A percentile compares a stretch with the other conserved stretches of the same genome.
phyloP scores from a whole-genome alignment of 2,113 vertebrate genomes.

The Diglossa brunneiventris region DNA sequence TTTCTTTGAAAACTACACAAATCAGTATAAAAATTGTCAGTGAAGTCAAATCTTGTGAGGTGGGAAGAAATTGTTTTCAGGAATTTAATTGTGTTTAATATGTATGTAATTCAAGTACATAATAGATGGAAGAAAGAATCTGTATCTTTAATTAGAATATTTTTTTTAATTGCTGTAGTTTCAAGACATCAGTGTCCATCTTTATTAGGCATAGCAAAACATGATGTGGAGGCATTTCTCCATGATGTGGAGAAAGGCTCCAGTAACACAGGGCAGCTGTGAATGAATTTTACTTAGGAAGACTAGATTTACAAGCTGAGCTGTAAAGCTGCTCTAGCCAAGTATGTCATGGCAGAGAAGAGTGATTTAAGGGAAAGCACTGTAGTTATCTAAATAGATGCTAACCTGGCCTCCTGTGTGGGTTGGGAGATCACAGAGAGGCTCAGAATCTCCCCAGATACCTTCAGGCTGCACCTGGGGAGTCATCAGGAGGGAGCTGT shows the following conservation, averaged over 20 bases:
- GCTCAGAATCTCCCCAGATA: not conserved
- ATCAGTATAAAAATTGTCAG: not conserved
- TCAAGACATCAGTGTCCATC: not conserved
- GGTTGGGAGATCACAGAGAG: not conserved
- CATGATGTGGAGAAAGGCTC: not conserved
- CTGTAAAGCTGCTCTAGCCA: not conserved
- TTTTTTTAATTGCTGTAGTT: not conserved
- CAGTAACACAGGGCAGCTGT: not conserved
- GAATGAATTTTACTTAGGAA: not conserved
- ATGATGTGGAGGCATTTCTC: not conserved
- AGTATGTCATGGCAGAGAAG: not conserved
- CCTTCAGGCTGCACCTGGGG: not conserved
- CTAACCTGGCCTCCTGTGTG: not conserved
- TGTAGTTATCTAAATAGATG: not conserved
- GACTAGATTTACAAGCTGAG: not conserved
- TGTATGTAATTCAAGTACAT: not conserved
- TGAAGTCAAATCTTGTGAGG: not conserved
- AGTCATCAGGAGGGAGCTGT: not conserved
- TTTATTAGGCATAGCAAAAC: not conserved
- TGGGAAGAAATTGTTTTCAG: not conserved
- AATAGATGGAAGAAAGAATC: not conserved
- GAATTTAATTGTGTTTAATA: not conserved
- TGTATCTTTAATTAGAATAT: not conserved
- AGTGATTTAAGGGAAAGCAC: not conserved
- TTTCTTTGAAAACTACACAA: not conserved